Percentiles rank a stretch among this genome's conserved stretches.
These are phyloP conservation scores for Cheirogaleus major DNA, from an alignment of 2,797 vertebrate genomes.

Conservation along the genomic window DNA sequence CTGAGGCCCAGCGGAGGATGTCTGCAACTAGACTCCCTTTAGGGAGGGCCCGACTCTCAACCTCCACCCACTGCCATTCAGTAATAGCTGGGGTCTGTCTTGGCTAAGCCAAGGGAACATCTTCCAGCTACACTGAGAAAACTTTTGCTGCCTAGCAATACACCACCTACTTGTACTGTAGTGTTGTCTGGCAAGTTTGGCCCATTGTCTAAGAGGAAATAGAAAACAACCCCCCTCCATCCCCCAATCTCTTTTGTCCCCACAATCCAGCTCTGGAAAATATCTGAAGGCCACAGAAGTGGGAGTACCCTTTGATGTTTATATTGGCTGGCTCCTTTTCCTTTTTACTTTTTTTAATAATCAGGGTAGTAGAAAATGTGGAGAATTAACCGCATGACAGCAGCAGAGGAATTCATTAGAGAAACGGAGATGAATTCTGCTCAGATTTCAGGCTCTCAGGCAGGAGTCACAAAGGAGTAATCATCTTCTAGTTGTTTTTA, in stretches of 20 bases:
- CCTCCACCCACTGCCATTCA: neutral
- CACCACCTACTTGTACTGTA: neutral
- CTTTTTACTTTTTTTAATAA: conserved; percentile 74
- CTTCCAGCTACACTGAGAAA: conserved; percentile 27
- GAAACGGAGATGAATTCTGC: conserved; percentile 74
- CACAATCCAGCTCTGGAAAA: conserved; percentile 77
- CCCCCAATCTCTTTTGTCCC: conserved; percentile 68
- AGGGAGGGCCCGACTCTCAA: neutral
- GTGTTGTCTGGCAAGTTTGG: neutral
- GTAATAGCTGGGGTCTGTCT: neutral
- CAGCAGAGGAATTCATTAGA: conserved; percentile 83
- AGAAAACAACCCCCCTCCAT: conserved; percentile 26
- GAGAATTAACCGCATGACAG: conserved; percentile 82
- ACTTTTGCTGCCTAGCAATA: neutral
- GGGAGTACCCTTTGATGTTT: conserved; percentile 80
- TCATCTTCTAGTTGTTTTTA: conserved; percentile 77
- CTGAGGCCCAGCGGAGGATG: conserved; percentile 30
- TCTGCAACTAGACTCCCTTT: neutral
- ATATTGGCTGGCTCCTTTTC: conserved; percentile 73
- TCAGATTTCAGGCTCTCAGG: conserved; percentile 79
- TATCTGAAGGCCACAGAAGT: conserved; percentile 62
- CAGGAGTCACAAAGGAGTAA: conserved; percentile 77
- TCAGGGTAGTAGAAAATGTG: conserved; percentile 78
- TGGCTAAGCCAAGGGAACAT: neutral
- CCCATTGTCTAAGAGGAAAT: conserved; percentile 51